Conservation (phyloP, 2,888 invertebrate genomes). For the Notocelia uddmanniana region DNA sequence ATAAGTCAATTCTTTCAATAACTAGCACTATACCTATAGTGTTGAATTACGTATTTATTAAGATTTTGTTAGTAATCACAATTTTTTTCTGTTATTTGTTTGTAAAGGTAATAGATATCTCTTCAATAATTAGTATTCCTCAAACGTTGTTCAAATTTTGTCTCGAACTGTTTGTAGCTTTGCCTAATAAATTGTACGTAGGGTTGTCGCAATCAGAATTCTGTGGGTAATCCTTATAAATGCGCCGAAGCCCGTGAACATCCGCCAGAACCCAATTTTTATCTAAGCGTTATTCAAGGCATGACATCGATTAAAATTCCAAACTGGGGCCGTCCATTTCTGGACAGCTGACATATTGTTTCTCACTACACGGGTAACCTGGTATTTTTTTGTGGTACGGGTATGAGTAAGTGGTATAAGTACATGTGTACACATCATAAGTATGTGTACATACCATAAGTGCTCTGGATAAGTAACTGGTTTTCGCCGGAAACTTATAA, state of each 20-base stretch:
- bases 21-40: not conserved
- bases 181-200: constrained; percentile 63
- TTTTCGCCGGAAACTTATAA: constrained; percentile 77
- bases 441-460: constrained; percentile 73
- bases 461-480: constrained; percentile 68
- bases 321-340: constrained; percentile 64
- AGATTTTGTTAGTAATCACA: not conserved
- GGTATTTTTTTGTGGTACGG: constrained; percentile 48
- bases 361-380: constrained; percentile 45
- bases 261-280: constrained; percentile 57
- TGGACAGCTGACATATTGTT: constrained; percentile 63
- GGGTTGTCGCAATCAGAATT: constrained; percentile 69
- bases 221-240: constrained; percentile 69
- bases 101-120: not conserved
- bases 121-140: constrained; percentile 24
- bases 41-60: not conserved
- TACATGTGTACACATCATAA: constrained; percentile 72
- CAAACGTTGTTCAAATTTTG: constrained; percentile 2
- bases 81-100: not conserved
- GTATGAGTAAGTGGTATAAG: constrained; percentile 52
- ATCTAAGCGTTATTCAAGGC: constrained; percentile 62
- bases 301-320: constrained; percentile 72
- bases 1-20: too few species aligned
- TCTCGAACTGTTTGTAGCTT: constrained; percentile 60
- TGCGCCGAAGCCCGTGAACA: constrained; percentile 61